Evolutionary conservation across 1,140 invertebrate species (phyloP).

Genomic region (Metaphire vulgaris): DNA sequence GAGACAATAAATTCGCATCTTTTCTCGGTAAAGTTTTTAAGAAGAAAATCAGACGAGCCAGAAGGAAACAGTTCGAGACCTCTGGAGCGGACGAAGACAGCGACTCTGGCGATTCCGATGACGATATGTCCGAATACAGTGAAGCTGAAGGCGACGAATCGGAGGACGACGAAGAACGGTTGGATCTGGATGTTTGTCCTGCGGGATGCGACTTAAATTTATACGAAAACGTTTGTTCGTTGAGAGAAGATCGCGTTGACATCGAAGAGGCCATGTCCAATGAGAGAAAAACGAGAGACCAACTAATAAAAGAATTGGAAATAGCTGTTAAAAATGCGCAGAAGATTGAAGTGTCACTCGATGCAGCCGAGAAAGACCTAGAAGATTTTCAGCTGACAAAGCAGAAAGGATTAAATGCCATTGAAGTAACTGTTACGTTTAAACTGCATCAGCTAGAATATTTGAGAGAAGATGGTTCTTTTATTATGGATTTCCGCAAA

Average conservation of each 20-base stretch:
- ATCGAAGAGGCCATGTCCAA: slow-evolving; percentile 39
- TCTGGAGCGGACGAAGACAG: slow-evolving; percentile 44
- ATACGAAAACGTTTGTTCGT: slow-evolving; percentile 46
- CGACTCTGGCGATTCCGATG: slow-evolving; percentile 46
- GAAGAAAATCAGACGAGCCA: slow-evolving; percentile 58
- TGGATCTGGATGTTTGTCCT: slow-evolving; percentile 68
- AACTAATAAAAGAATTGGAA: slow-evolving; percentile 49
- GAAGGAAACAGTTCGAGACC: background rate
- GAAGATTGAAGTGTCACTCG: slow-evolving; percentile 45
- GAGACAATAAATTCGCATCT: slow-evolving; percentile 61
- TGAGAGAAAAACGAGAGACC: slow-evolving; percentile 49
- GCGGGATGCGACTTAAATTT: slow-evolving; percentile 61
- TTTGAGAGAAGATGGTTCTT: slow-evolving; percentile 50
- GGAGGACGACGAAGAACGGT: slow-evolving; percentile 42
- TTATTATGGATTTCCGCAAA: slow-evolving; percentile 56
- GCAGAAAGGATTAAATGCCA: slow-evolving; percentile 62
- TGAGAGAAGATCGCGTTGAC: slow-evolving; percentile 44
- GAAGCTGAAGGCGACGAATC: slow-evolving; percentile 46
- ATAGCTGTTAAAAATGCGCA: slow-evolving; percentile 47
- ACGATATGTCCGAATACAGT: slow-evolving; percentile 47
- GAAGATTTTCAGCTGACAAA: slow-evolving; percentile 60
- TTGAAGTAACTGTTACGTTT: slow-evolving; percentile 60
- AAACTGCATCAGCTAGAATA: slow-evolving; percentile 63
- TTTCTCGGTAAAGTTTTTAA: slow-evolving; percentile 70
- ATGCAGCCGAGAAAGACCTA: slow-evolving; percentile 47